Base-by-base conservation (phyloP, 1,140 invertebrate genomes). In the Sinella curviseta region DNA sequence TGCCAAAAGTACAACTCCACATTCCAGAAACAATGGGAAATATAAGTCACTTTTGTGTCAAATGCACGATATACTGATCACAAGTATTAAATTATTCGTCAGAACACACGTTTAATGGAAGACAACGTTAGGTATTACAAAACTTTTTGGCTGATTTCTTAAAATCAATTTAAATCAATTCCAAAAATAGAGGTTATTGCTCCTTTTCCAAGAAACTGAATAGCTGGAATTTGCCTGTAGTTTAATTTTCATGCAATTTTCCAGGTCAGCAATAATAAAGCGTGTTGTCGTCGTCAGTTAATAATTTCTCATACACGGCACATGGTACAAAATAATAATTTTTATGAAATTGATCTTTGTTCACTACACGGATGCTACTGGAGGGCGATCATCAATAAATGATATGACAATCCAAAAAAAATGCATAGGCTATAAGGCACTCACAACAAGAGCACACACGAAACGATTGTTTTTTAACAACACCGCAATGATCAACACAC, bases 401-500 rank as follows among this genome's bases (percentile, higher is more conserved):
- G 8, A 12, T 8, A 20, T 48, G 39, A 48, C 8, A 8, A 20
- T 48, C 8, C 20, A 12, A 12, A 48, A 48, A 12, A 48, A 12
- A 48, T 48, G 39, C 39, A 48, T 48, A 48, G 8, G 39, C 8
- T 20, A n/a, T n/a, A n/a, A 48, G 39, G 39, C 39, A 48, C 20
- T 12, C 39, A 20, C 39, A 48, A 8, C 20, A 8, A 48, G n/a
- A n/a, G n/a, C 39, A 48, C 39, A 48, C 8, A 48, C 8, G 20
- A 48, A 48, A 48, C 8, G 8, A 12, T 48, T 48, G 39, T 48
- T 48, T 60, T 60, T 12, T 60, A 14, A 3, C 24, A 70, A 30
- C 65, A 70, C 65, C 65, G 30, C 65, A 70, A 70, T 33, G 65
- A 70, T 31, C 65, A 70, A 70, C 65, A 70, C 65, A 70, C 65